Conservation (phyloP, 2,888 invertebrate genomes). For the Troilus luridus region DNA sequence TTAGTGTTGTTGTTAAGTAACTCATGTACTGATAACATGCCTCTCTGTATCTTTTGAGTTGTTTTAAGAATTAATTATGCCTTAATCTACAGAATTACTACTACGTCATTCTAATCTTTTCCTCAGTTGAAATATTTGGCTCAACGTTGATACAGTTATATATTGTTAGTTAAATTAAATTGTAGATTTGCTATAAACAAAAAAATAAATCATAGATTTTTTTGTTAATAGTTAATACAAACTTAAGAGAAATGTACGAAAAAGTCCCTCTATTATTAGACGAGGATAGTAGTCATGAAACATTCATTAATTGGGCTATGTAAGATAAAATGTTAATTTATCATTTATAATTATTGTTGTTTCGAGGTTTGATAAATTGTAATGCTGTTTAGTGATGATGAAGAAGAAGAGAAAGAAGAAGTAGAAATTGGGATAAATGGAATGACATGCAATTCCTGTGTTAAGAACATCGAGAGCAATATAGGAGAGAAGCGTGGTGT, state of each 20-base stretch:
- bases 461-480: conserved; percentile 83
- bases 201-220: neutral
- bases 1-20: conserved; percentile 42
- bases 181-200: neutral
- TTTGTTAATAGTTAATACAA: neutral
- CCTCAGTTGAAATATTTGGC: neutral
- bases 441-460: conserved; percentile 95
- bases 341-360: neutral
- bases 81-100: conserved; percentile 37
- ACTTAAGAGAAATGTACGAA: neutral
- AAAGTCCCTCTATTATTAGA: conserved; percentile 46
- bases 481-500: conserved; percentile 79
- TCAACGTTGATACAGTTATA: neutral
- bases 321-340: neutral
- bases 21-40: conserved; percentile 5
- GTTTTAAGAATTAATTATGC: conserved; percentile 22
- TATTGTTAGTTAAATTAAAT: neutral
- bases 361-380: neutral
- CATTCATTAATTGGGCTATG: conserved; percentile 35
- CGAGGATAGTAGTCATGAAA: conserved; percentile 32
- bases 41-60: conserved; percentile 5
- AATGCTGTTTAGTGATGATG: conserved; percentile 59
- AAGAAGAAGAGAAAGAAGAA: conserved; percentile 59
- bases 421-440: conserved; percentile 77
- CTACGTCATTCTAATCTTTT: conserved; percentile 18